Percentiles rank a stretch among this genome's conserved stretches.
Evolutionary conservation across 2,888 invertebrate genomes (phyloP).

Genomic region (Conomelus anceps): DNA sequence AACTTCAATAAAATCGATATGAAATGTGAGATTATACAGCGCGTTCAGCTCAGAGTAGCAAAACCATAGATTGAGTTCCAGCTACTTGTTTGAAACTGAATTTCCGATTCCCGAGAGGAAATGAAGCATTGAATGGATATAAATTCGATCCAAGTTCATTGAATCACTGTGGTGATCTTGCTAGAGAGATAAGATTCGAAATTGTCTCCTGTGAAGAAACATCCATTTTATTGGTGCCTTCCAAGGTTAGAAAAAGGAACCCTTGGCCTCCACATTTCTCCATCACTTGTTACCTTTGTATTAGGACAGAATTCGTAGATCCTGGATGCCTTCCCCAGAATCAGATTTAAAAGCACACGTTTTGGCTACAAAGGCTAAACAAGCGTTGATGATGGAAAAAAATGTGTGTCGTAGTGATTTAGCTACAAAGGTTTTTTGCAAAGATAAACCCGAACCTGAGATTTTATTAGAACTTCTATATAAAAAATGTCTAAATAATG

Average conservation of each 20-base stretch:
- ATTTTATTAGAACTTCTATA: too few relatives aligned
- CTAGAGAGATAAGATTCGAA: not conserved
- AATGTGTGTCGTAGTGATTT: too few relatives aligned
- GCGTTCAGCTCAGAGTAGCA: not conserved
- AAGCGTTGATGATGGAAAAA: too few relatives aligned
- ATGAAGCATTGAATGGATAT: not conserved
- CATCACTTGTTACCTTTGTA: too few relatives aligned
- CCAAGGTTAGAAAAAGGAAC: not conserved
- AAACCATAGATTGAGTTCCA: not conserved
- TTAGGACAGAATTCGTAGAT: too few relatives aligned
- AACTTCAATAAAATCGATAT: not conserved
- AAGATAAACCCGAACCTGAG: too few relatives aligned
- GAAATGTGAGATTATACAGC: not conserved
- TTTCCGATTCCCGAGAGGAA: not conserved
- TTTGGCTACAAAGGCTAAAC: too few relatives aligned
- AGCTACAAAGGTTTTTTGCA: too few relatives aligned
- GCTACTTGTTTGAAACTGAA: not conserved
- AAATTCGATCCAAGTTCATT: not conserved
- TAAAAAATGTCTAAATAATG: too few relatives aligned
- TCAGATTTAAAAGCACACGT: too few relatives aligned
- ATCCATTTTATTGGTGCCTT: not conserved
- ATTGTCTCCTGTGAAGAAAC: not conserved
- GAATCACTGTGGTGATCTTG: not conserved
- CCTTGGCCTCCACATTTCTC: not conserved
- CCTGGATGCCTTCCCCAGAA: too few relatives aligned